Percentiles rank a stretch among this genome's conserved stretches.
Evolutionary conservation across 2,888 invertebrate species (phyloP).

Genomic region (Chaetogeoica ovagalla): DNA sequence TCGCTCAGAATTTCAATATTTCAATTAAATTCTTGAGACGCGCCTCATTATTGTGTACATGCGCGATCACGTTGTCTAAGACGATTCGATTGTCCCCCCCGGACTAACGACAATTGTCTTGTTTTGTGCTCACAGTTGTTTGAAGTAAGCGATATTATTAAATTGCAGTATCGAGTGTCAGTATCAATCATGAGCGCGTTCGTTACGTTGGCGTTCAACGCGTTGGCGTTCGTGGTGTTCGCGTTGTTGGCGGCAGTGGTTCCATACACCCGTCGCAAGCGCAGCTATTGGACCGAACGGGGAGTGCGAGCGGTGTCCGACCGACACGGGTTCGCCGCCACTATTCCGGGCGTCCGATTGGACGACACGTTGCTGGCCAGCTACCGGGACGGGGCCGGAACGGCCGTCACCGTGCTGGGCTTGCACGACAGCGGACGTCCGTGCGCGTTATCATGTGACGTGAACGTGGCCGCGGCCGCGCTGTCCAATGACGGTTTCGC

Average conservation of each 20-base stretch:
- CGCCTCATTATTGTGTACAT: no score
- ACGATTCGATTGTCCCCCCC: no score
- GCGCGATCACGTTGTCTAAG: no score
- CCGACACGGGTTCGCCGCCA: background rate
- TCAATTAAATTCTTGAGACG: no score
- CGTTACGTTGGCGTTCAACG: background rate
- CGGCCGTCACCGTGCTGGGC: background rate
- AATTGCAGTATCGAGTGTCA: background rate
- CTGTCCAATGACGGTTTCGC: conserved; percentile 23
- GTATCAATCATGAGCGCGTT: background rate
- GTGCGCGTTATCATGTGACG: conserved; percentile 15
- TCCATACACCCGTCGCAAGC: conserved; percentile 27
- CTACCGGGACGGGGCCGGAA: background rate
- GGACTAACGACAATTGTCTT: no score
- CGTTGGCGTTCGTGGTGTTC: conserved; percentile 12
- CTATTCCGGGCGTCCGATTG: conserved; percentile 12
- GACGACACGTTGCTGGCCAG: background rate
- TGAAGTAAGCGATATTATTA: no score
- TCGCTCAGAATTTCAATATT: no score
- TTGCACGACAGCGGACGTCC: conserved; percentile 21
- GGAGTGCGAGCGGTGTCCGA: background rate
- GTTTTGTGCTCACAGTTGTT: no score
- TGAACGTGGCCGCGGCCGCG: conserved; percentile 8
- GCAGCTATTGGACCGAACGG: conserved; percentile 14
- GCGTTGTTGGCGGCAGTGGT: background rate